phyloP scores from a whole-genome alignment of 2,113 vertebrate genomes.

The Hippocampus mohnikei region DNA sequence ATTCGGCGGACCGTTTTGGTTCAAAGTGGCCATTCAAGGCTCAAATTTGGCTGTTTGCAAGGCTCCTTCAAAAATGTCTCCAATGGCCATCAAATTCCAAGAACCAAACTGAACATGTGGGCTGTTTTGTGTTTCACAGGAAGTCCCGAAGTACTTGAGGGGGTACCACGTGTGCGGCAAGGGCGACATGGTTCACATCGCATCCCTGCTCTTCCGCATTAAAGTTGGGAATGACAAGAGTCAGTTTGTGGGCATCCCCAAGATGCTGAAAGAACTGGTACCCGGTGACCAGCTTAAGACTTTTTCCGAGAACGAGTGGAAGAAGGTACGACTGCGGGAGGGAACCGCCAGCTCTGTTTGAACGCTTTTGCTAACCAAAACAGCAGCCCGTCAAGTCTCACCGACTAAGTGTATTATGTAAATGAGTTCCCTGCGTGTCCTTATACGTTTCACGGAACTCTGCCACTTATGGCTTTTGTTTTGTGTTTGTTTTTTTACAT shows the following conservation, averaged over 20 bases:
- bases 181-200: conserved; percentile 84
- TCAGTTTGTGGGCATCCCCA: conserved; percentile 77
- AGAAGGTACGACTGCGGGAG: conserved; percentile 73
- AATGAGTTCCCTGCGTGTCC: neutral
- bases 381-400: neutral
- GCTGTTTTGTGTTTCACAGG: conserved; percentile 64
- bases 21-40: too few relatives aligned
- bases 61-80: neutral
- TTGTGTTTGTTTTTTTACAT: neutral
- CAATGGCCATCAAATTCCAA: neutral
- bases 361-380: neutral
- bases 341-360: neutral
- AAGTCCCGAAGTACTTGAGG: conserved; percentile 90
- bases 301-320: conserved; percentile 87
- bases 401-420: too few relatives aligned
- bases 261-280: conserved; percentile 85
- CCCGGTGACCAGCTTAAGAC: conserved; percentile 82
- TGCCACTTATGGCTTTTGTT: neutral
- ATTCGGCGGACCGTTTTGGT: neutral
- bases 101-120: neutral
- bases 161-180: conserved; percentile 85
- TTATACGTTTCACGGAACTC: neutral
- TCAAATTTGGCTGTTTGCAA: too few relatives aligned
- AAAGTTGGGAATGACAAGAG: conserved; percentile 73
- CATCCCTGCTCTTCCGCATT: conserved; percentile 82